phyloP scores from a whole-genome alignment of 1,140 invertebrate genomes.

The Chlorops oryzae region DNA sequence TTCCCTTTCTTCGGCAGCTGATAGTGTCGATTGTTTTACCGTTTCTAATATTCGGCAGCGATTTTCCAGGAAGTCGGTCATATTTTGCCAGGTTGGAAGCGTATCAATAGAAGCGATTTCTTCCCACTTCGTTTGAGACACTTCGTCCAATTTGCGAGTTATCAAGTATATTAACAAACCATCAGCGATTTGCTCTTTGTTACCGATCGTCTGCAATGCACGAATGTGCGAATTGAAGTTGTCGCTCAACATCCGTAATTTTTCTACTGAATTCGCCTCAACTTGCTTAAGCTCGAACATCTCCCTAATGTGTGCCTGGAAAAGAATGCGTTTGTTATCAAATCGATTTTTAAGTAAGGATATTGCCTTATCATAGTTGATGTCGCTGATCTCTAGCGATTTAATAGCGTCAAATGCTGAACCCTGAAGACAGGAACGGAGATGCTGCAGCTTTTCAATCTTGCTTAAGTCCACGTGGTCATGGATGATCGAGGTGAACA shows the following conservation, averaged over 20 bases:
- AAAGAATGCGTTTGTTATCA: constrained; percentile 11
- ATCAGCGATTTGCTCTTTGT: not conserved
- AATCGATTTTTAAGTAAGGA: constrained; percentile 4
- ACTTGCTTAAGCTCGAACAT: not conserved
- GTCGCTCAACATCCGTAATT: constrained; percentile 1
- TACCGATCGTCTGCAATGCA: constrained; percentile 3
- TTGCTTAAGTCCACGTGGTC: constrained; percentile 2
- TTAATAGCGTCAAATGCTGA: constrained; percentile 4
- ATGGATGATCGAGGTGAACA: constrained; percentile 2
- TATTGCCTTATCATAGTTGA: constrained; percentile 3
- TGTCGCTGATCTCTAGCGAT: not conserved
- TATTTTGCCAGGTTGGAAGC: not conserved
- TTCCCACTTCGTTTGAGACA: constrained; percentile 6
- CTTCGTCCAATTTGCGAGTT: not conserved
- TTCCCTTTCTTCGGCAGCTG: not conserved
- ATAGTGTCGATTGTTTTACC: too few species aligned
- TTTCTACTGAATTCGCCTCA: not conserved
- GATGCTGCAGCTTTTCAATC: constrained; percentile 7
- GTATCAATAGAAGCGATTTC: not conserved
- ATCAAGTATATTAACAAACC: constrained; percentile 3
- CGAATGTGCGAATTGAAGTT: not conserved
- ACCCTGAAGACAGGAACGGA: not conserved
- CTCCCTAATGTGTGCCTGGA: constrained; percentile 8
- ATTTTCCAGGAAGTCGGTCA: constrained; percentile 1
- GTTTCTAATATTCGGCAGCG: not conserved